Evolutionary conservation across 2,797 vertebrate genomes (phyloP).

Genomic region (Tiaroga cobitis): DNA sequence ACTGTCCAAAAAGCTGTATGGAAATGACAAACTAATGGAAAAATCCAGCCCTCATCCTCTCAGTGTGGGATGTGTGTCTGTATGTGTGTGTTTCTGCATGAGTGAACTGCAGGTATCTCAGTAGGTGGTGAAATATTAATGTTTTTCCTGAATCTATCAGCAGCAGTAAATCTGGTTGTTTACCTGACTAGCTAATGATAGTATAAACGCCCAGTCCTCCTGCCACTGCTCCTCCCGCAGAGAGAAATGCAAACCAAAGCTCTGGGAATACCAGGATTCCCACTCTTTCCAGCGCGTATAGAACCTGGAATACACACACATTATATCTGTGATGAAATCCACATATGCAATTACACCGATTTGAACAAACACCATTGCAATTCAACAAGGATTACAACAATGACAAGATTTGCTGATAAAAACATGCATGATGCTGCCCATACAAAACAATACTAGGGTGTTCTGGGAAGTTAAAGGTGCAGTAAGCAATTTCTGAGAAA

Average conservation of each 20-base stretch:
- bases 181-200: slow-evolving; percentile 98
- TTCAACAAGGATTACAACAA: neutral
- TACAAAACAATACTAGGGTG: neutral
- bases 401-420: neutral
- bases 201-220: slow-evolving; percentile 98
- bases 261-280: slow-evolving; percentile 99
- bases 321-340: neutral
- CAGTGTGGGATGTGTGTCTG: slow-evolving; percentile 2
- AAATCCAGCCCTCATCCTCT: neutral
- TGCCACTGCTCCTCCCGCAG: slow-evolving; percentile 98
- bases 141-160: neutral
- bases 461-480: neutral
- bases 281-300: slow-evolving; percentile 99
- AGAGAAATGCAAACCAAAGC: slow-evolving; percentile 97
- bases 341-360: neutral
- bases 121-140: slow-evolving; percentile 15
- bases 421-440: neutral
- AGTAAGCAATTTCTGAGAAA: neutral
- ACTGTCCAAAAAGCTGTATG: too few species aligned
- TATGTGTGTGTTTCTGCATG: neutral
- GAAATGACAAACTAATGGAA: neutral
- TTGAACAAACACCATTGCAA: neutral
- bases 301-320: slow-evolving; percentile 82
- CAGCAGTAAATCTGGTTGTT: neutral
- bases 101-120: neutral